Evolutionary conservation across 2,113 vertebrate genomes (phyloP), one percentile per base, ranked within the genome.

Genomic region (Nothobranchius furzeri): DNA sequence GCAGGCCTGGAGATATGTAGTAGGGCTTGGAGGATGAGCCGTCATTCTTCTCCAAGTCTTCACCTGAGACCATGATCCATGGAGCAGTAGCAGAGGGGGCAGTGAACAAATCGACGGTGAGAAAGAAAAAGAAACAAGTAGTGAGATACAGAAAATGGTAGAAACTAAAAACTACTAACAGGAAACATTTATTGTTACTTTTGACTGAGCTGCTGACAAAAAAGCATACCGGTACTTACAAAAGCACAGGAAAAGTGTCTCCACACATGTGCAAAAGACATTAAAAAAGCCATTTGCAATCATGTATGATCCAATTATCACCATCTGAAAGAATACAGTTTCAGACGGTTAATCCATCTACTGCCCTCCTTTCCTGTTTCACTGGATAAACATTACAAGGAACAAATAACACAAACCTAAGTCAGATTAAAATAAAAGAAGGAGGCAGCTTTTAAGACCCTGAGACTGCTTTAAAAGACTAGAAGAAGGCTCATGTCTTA

Each of bases 231-330:
- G n/a, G n/a, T n/a, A n/a, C 96, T 98, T 89, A 99, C 97, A 98
- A 88, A 98, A 98, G 87, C 97, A 99, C 86, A 99, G 93, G 93
- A 98, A 98, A 78, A 98, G 90, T 0, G 97, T 98, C 84, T 99
- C 96, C n/a, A 99, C 95, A 82, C 97, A 99, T 93, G 97, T 97
- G 90, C 95, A 93, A 81, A 96, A 99, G 89, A 98, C 96, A 2
- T 94, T 98, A 90, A 99, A 98, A 89, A 98, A 99, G 37, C 95
- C 96, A 0, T 98, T 95, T 64, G 96, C 95, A 74, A 99, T 91
- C 70, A 98, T 79, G 76, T 96, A 99, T 46, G 97, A 95, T 76
- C 96, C 96, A 75, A 97, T 89, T 73, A 95, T 92, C 87, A 98
- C 92, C 0, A 95, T 96, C 97, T 99, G 86, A 36, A 87, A 90